Conservation (phyloP, 2,888 invertebrate genomes). For the Melanotus villosus region DNA sequence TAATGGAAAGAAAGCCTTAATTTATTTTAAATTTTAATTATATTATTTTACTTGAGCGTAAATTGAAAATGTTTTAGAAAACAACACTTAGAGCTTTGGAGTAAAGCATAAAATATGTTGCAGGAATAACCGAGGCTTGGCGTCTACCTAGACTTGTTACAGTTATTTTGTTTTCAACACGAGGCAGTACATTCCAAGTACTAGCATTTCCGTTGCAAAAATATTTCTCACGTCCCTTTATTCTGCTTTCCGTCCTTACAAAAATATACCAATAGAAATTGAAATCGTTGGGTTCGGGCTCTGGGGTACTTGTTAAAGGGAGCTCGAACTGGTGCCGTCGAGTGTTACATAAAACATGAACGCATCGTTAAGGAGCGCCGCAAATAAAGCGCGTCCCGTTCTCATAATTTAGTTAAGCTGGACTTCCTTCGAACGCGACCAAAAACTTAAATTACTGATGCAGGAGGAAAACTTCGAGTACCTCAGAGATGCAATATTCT, state of each 20-base stretch:
- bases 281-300: slow-evolving; percentile 34
- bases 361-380: slow-evolving; percentile 58
- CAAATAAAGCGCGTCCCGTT: slow-evolving; percentile 55
- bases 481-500: not conserved
- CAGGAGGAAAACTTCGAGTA: slow-evolving; percentile 14
- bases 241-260: not conserved
- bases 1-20: too few species aligned
- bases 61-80: too few species aligned
- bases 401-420: slow-evolving; percentile 57
- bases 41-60: too few species aligned
- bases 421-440: slow-evolving; percentile 36
- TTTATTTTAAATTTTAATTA: too few species aligned
- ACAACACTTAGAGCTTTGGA: too few species aligned
- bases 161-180: too few species aligned
- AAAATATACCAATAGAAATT: slow-evolving; percentile 39
- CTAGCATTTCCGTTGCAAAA: too few species aligned
- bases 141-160: too few species aligned
- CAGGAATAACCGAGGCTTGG: too few species aligned
- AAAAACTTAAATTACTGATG: slow-evolving; percentile 34
- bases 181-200: too few species aligned
- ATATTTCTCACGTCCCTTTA: too few species aligned
- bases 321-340: slow-evolving; percentile 45
- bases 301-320: slow-evolving; percentile 53
- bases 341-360: slow-evolving; percentile 60
- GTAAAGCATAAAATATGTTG: too few species aligned